phyloP scores from a whole-genome alignment of 1,140 invertebrate species.

The Brachionus calyciflorus region DNA sequence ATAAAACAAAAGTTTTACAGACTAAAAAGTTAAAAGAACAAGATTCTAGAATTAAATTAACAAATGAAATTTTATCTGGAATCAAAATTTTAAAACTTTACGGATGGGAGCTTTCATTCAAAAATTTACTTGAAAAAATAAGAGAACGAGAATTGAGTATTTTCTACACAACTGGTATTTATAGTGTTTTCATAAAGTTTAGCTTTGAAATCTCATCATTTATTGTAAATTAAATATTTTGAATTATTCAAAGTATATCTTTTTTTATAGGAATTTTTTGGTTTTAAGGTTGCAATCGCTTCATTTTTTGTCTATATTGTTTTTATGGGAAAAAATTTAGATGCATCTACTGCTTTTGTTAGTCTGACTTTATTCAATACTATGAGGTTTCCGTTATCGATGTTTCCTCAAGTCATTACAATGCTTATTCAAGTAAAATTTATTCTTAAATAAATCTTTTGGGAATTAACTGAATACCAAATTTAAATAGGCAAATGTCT shows the following conservation, averaged over 20 bases:
- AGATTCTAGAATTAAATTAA: conserved; percentile 64
- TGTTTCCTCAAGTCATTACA: conserved; percentile 65
- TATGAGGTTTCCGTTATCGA: conserved; percentile 77
- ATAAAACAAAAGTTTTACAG: conserved; percentile 67
- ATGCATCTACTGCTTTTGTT: conserved; percentile 72
- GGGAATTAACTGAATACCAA: background rate
- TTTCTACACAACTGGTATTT: conserved; percentile 61
- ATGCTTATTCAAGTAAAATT: conserved; percentile 19
- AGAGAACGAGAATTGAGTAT: conserved; percentile 60
- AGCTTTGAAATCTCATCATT: conserved; percentile 93
- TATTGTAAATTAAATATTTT: conserved; percentile 61
- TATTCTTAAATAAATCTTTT: background rate
- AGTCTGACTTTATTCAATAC: conserved; percentile 96
- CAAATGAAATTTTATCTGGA: conserved; percentile 61
- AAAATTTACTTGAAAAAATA: conserved; percentile 57
- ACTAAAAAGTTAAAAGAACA: conserved; percentile 63
- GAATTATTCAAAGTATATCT: background rate
- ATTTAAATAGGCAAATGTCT: conserved; percentile 33
- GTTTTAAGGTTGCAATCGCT: conserved; percentile 51
- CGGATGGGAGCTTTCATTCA: conserved; percentile 61
- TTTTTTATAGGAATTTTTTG: no score
- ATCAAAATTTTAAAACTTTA: conserved; percentile 61
- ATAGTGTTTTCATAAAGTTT: conserved; percentile 74
- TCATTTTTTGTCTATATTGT: conserved; percentile 62
- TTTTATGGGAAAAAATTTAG: conserved; percentile 50